Conservation (phyloP, 2,797 vertebrate species). For the Zenarchopterus dispar region DNA sequence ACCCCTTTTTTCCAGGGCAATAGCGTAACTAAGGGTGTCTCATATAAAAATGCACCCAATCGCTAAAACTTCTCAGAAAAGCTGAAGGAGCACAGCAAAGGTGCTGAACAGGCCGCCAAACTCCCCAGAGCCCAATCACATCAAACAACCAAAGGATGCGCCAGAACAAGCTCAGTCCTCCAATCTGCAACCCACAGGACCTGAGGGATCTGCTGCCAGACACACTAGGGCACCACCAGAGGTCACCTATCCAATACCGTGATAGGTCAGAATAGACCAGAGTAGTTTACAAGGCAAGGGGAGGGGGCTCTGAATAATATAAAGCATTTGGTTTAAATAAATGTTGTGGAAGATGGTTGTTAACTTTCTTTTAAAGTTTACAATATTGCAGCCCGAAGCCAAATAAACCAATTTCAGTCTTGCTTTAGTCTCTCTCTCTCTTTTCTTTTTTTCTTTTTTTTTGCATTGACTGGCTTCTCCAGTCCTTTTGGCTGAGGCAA, state of each 20-base stretch:
- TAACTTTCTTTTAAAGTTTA: background rate
- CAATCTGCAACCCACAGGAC: background rate
- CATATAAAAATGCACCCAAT: background rate
- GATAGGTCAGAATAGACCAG: background rate
- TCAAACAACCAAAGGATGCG: background rate
- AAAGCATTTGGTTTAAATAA: background rate
- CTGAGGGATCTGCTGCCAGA: background rate
- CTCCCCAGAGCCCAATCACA: background rate
- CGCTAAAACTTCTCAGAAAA: background rate
- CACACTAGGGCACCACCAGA: background rate
- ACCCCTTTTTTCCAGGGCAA: no score
- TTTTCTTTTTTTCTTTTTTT: no score
- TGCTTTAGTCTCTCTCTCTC: no score
- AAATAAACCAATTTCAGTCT: no score
- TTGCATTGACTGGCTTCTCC: no score
- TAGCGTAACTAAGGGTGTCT: background rate
- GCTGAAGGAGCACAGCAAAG: background rate
- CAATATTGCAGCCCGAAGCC: background rate
- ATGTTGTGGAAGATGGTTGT: background rate
- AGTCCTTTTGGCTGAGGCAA: background rate
- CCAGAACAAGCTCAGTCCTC: conserved; percentile 2
- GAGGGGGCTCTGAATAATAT: background rate
- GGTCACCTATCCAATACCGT: background rate
- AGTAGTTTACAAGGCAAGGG: no score
- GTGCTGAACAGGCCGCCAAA: background rate